Evolutionary conservation across 2,113 vertebrate genomes (phyloP).

Genomic region (Megatriorchis doriae): DNA sequence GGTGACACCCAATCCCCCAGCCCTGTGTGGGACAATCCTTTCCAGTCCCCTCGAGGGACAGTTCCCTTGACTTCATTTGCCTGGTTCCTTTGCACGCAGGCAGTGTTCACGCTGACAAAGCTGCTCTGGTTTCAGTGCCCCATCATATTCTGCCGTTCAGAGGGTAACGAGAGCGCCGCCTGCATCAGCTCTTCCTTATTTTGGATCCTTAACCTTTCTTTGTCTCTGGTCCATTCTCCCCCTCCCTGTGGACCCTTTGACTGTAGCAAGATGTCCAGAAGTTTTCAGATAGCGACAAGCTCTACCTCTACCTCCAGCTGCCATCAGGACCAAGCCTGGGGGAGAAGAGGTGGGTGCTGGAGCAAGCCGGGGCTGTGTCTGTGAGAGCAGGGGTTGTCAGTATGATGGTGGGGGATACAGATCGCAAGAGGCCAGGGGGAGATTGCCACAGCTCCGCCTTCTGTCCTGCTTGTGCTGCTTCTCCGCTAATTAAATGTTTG

Average conservation of each 20-base stretch:
- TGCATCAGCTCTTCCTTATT: not conserved
- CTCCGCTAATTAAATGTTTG: accelerated
- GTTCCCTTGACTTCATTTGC: accelerated
- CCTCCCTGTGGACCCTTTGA: not conserved
- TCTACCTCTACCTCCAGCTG: conserved; percentile 59
- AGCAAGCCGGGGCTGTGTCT: accelerated
- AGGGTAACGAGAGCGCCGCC: not conserved
- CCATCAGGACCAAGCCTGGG: not conserved
- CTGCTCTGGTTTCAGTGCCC: not conserved
- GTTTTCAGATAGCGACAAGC: conserved; percentile 47
- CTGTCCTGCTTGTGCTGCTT: not conserved
- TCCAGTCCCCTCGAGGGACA: not conserved
- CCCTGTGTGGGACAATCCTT: not conserved
- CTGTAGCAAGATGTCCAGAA: conserved; percentile 51
- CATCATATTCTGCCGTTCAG: accelerated
- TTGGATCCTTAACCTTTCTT: not conserved
- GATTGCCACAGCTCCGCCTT: not conserved
- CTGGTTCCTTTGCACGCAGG: accelerated
- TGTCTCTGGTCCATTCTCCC: not conserved
- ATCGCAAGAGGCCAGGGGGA: accelerated
- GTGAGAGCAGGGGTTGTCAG: not conserved
- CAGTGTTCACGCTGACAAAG: accelerated
- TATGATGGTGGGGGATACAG: not conserved
- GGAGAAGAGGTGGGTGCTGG: conserved; percentile 38
- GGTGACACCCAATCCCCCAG: not conserved